phyloP scores from a whole-genome alignment of 2,113 vertebrate genomes.

The Camelus dromedarius region DNA sequence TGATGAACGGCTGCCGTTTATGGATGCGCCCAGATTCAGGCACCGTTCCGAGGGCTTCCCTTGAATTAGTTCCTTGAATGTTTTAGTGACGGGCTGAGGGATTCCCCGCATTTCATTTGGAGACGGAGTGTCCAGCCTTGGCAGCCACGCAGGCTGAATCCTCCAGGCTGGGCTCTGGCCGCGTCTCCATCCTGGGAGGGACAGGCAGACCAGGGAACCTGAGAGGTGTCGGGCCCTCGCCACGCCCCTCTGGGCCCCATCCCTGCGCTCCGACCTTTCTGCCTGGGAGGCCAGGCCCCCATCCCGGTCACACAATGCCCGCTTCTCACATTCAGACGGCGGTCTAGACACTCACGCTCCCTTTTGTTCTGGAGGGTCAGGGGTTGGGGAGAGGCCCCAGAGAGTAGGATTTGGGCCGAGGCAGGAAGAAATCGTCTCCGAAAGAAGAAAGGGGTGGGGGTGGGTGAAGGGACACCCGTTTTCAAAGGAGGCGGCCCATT shows the following conservation, averaged over 20 bases:
- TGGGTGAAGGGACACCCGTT: neutral
- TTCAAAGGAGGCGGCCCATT: neutral
- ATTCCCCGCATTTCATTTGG: neutral
- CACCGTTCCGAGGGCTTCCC: neutral
- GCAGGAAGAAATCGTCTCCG: constrained; percentile 30
- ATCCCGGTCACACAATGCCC: constrained; percentile 71
- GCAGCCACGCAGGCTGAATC: neutral
- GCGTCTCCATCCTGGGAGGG: neutral
- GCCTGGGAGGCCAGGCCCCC: neutral
- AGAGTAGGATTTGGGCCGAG: constrained; percentile 47
- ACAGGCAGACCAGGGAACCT: rapidly evolving
- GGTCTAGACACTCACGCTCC: constrained; percentile 81
- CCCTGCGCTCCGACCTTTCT: constrained; percentile 17
- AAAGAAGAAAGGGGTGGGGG: neutral
- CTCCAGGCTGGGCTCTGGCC: neutral
- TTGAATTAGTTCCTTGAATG: rapidly evolving
- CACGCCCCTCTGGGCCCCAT: neutral
- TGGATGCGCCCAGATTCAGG: rapidly evolving
- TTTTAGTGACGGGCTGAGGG: neutral
- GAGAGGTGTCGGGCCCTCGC: neutral
- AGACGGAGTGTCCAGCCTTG: neutral
- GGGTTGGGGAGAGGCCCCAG: constrained; percentile 79
- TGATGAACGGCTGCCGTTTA: rapidly evolving
- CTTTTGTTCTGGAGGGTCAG: constrained; percentile 81
- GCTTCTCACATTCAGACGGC: constrained; percentile 75